Evolutionary conservation across 2,797 vertebrate species (phyloP).

Genomic region (Lacerta agilis): DNA sequence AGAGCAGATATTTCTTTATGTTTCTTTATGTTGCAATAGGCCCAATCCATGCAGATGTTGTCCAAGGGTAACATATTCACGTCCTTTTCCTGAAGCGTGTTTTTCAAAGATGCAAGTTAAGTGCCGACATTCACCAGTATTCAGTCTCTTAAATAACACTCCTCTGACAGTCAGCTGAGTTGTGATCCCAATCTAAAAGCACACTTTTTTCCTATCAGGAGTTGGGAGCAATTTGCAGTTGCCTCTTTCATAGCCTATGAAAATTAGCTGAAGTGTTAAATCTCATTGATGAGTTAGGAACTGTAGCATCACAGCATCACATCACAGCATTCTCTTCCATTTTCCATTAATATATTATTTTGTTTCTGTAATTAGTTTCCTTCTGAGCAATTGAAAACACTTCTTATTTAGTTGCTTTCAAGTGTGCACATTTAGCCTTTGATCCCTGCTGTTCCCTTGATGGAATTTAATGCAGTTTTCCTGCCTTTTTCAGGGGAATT

Average conservation of each 20-base stretch:
- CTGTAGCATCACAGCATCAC: neutral
- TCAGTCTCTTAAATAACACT: fast-evolving
- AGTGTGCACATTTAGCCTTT: neutral
- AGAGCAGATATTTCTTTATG: neutral
- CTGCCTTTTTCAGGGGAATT: neutral
- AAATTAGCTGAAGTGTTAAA: constrained; percentile 1
- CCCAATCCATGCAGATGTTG: neutral
- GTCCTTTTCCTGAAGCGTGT: neutral
- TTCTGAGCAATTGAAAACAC: constrained; percentile 16
- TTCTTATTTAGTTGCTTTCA: constrained; percentile 8
- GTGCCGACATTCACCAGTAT: neutral
- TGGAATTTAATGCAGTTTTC: fast-evolving
- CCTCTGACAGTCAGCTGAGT: neutral
- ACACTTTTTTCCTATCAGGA: neutral
- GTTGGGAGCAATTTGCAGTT: neutral
- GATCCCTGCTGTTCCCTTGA: neutral
- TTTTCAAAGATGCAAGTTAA: neutral
- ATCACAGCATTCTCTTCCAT: neutral
- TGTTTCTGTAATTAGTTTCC: constrained; percentile 31
- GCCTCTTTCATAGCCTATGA: neutral
- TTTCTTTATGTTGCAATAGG: neutral
- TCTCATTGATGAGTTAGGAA: neutral
- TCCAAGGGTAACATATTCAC: neutral
- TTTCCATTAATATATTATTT: constrained; percentile 9
- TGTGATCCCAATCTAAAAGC: neutral